phyloP scores from a whole-genome alignment of 2,113 vertebrate species.

The Neopipo cinnamomea region DNA sequence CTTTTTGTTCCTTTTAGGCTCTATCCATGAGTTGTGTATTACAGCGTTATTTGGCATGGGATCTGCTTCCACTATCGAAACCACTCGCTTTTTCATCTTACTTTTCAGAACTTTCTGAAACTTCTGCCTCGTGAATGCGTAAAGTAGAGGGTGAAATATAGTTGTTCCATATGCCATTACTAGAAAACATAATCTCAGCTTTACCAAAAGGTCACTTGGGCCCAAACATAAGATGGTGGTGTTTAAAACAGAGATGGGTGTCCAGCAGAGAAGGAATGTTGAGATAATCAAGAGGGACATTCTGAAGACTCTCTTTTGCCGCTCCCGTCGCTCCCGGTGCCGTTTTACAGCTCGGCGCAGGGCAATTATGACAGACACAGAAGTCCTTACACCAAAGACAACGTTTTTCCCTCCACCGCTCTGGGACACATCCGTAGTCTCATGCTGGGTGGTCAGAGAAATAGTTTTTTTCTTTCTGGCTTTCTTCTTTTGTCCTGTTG shows the following conservation, averaged over 20 bases:
- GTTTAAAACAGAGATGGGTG: slow-evolving; percentile 95
- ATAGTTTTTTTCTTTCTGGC: slow-evolving; percentile 92
- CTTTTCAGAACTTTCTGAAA: slow-evolving; percentile 98
- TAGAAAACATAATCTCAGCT: slow-evolving; percentile 93
- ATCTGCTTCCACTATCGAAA: slow-evolving; percentile 97
- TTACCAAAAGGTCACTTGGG: slow-evolving; percentile 91
- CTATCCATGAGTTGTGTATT: slow-evolving; percentile 98
- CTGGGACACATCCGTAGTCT: slow-evolving; percentile 84
- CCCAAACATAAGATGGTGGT: slow-evolving; percentile 93
- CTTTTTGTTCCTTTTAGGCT: slow-evolving; percentile 95
- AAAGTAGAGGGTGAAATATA: slow-evolving; percentile 95
- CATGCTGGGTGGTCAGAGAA: slow-evolving; percentile 88
- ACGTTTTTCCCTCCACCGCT: slow-evolving; percentile 85
- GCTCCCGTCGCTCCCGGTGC: slow-evolving; percentile 93
- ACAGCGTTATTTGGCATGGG: slow-evolving; percentile 93
- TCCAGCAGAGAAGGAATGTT: slow-evolving; percentile 98
- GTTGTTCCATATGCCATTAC: slow-evolving; percentile 99
- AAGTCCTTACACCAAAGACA: slow-evolving; percentile 92
- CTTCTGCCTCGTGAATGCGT: slow-evolving; percentile 97
- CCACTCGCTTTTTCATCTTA: slow-evolving; percentile 99
- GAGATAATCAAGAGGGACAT: slow-evolving; percentile 98
- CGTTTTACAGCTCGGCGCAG: slow-evolving; percentile 92
- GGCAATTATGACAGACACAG: slow-evolving; percentile 96
- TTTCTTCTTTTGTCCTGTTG: slow-evolving; percentile 90
- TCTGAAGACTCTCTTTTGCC: slow-evolving; percentile 94